Conservation (phyloP, 2,797 vertebrate species). For the Mastacembelus armatus region DNA sequence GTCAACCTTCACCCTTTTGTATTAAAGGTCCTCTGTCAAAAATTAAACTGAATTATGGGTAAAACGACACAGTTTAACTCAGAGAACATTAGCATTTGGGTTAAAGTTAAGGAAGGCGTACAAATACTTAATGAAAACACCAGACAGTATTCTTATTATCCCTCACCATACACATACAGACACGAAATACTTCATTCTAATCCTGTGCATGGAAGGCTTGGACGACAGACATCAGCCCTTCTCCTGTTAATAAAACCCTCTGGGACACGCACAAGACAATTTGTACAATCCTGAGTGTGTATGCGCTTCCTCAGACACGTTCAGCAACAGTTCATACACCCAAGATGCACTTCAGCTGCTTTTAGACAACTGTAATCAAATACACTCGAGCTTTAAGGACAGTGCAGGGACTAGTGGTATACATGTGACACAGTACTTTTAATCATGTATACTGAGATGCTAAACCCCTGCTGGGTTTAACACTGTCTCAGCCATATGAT, state of each 20-base stretch:
- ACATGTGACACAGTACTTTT: not conserved
- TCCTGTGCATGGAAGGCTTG: slow-evolving; percentile 12
- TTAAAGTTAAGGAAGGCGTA: slow-evolving; percentile 12
- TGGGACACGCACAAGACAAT: not conserved
- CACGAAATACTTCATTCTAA: slow-evolving; percentile 3
- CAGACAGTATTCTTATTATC: slow-evolving; percentile 28
- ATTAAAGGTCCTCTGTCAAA: slow-evolving; percentile 17
- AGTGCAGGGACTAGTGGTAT: not conserved
- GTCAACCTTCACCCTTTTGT: slow-evolving; percentile 42
- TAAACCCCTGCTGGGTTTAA: slow-evolving; percentile 19
- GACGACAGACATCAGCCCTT: slow-evolving; percentile 27
- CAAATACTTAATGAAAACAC: slow-evolving; percentile 29
- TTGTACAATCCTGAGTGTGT: not conserved
- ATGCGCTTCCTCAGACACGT: slow-evolving; percentile 7
- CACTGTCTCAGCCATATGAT: slow-evolving; percentile 60
- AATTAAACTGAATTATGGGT: slow-evolving; percentile 4
- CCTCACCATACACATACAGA: not conserved
- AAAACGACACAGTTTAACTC: slow-evolving; percentile 15
- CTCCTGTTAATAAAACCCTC: slow-evolving; percentile 29
- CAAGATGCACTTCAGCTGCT: slow-evolving; percentile 23
- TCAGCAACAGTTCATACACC: not conserved
- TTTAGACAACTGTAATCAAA: not conserved
- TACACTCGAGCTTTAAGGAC: not conserved
- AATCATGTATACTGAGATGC: slow-evolving; percentile 27
- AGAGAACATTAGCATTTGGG: slow-evolving; percentile 7